Evolutionary conservation across 2,113 vertebrate genomes (phyloP).

Genomic region (Polyodon spathula): DNA sequence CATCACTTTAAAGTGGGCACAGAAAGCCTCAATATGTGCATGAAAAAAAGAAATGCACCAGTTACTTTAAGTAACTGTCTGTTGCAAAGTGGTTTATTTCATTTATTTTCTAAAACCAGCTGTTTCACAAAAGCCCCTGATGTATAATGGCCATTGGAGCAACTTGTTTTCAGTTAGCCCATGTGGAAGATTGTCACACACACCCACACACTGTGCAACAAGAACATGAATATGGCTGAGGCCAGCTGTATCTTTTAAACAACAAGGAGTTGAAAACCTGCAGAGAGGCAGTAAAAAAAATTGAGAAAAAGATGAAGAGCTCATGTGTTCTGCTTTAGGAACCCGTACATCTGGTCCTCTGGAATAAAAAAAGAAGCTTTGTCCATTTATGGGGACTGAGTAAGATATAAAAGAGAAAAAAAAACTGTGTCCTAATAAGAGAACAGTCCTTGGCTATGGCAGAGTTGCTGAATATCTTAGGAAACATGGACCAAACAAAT

Average conservation of each 20-base stretch:
- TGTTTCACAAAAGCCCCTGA: no score
- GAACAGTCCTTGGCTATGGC: slow-evolving; percentile 47
- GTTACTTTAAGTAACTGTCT: no score
- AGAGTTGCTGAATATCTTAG: slow-evolving; percentile 44
- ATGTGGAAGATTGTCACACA: no score
- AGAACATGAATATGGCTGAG: not conserved
- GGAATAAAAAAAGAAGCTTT: slow-evolving; percentile 22
- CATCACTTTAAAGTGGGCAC: no score
- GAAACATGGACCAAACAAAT: slow-evolving; percentile 45
- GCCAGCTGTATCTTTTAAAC: not conserved
- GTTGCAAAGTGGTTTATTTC: no score
- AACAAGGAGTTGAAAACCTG: not conserved
- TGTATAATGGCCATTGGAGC: no score
- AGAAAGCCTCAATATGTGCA: no score
- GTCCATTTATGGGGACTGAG: slow-evolving; percentile 31
- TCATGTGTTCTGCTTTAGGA: slow-evolving; percentile 2
- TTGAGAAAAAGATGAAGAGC: not conserved
- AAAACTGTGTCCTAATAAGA: slow-evolving; percentile 34
- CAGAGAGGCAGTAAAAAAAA: not conserved
- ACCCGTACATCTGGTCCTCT: slow-evolving; percentile 29
- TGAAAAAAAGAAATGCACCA: no score
- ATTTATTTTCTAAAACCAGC: no score
- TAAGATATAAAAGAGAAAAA: slow-evolving; percentile 25
- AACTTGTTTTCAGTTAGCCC: no score
- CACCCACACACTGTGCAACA: no score